These are phyloP conservation scores for Lithodes maja DNA, from an alignment of 2,888 invertebrate genomes.

Conservation along the genomic window DNA sequence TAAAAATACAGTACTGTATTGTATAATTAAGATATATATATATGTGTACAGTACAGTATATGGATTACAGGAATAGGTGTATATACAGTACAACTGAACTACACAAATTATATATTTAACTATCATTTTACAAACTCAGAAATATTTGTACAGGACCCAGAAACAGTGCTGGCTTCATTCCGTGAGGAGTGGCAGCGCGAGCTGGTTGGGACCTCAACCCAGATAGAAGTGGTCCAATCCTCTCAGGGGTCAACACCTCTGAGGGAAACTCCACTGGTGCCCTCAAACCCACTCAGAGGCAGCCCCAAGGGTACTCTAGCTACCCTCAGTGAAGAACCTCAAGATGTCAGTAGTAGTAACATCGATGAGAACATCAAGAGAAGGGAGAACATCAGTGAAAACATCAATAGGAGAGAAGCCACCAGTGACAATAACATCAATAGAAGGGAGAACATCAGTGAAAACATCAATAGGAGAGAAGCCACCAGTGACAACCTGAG, in stretches of 20 bases:
- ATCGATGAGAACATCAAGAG: background rate
- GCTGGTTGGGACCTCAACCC: conserved; percentile 26
- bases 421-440: conserved; percentile 11
- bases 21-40: too few species aligned
- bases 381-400: too few species aligned
- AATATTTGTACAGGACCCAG: conserved; percentile 44
- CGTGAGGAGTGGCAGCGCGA: conserved; percentile 62
- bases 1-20: too few species aligned
- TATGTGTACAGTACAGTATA: too few species aligned
- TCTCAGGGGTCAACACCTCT: conserved; percentile 33
- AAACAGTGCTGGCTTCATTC: conserved; percentile 53
- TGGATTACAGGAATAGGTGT: too few species aligned
- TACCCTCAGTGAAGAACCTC: conserved; percentile 3
- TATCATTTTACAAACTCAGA: background rate
- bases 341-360: background rate
- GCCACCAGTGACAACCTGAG: background rate
- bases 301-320: conserved; percentile 5
- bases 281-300: conserved; percentile 28
- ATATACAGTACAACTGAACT: background rate
- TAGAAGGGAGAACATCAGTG: too few species aligned
- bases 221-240: conserved; percentile 23
- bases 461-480: background rate
- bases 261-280: conserved; percentile 21
- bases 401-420: background rate
- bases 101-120: background rate